These are phyloP conservation scores for Hemaris fuciformis DNA, from an alignment of 2,888 invertebrate species.

Conservation along the genomic window DNA sequence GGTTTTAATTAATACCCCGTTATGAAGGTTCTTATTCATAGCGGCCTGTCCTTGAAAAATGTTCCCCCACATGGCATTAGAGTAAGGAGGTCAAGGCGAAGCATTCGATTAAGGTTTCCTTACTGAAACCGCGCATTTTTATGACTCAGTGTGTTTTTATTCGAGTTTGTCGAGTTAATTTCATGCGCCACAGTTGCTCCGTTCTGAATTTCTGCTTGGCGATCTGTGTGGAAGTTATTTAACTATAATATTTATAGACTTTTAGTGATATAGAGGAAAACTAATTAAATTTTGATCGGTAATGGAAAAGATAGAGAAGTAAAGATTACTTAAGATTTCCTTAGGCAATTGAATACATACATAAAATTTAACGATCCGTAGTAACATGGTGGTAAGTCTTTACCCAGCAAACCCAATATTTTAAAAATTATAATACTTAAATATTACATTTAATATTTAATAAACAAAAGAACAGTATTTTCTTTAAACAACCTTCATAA, in stretches of 20 bases:
- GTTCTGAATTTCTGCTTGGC: background rate
- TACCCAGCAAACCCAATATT: too few relatives aligned
- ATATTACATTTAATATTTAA: too few relatives aligned
- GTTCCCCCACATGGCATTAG: background rate
- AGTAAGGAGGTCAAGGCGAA: conserved; percentile 27
- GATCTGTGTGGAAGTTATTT: background rate
- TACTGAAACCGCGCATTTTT: conserved; percentile 20
- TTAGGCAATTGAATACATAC: too few relatives aligned
- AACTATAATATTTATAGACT: background rate
- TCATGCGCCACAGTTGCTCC: background rate
- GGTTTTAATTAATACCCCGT: background rate
- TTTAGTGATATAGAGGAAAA: background rate
- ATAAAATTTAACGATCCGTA: too few relatives aligned
- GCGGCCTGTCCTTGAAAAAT: conserved; percentile 10
- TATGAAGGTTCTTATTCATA: conserved; percentile 7
- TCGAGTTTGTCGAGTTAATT: conserved; percentile 8
- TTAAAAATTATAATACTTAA: too few relatives aligned
- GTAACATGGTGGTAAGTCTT: too few relatives aligned
- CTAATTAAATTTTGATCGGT: background rate
- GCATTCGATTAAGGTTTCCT: conserved; percentile 26
- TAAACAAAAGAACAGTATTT: too few relatives aligned
- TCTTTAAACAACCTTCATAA: too few relatives aligned
- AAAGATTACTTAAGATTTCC: too few relatives aligned
- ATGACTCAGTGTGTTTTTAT: conserved; percentile 6
- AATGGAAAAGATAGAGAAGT: too few relatives aligned